Conservation (phyloP, 2,888 invertebrate genomes). For the Thera britannica region DNA sequence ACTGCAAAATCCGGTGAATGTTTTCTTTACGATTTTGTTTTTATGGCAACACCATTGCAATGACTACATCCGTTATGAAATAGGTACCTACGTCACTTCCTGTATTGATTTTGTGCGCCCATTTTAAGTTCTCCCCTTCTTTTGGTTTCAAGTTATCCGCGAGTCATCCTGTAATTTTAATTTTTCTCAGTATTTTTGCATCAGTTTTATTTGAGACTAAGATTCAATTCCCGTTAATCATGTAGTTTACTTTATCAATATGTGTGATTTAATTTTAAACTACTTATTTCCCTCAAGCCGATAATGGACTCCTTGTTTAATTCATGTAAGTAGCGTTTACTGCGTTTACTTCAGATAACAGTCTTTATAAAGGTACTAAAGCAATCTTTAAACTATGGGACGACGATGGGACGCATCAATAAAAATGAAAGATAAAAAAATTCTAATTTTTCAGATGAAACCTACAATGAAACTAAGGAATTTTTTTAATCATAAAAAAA, state of each 20-base stretch:
- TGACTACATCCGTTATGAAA: not conserved
- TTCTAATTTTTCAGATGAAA: too few relatives aligned
- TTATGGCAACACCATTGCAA: constrained; percentile 4
- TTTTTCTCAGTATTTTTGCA: not conserved
- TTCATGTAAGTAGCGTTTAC: constrained; percentile 91
- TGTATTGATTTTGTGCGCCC: constrained; percentile 41
- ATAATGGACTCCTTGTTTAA: constrained; percentile 87
- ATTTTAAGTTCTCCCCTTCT: constrained; percentile 16
- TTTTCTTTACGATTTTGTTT: too few relatives aligned
- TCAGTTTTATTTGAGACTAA: constrained; percentile 59
- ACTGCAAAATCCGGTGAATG: too few relatives aligned
- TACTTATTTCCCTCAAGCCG: constrained; percentile 88
- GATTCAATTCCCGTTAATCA: constrained; percentile 72
- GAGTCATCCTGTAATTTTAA: not conserved
- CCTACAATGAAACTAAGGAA: too few relatives aligned
- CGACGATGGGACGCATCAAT: too few relatives aligned
- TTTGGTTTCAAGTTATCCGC: constrained; percentile 9
- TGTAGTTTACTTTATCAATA: constrained; percentile 86
- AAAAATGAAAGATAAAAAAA: too few relatives aligned
- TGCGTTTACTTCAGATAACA: too few relatives aligned
- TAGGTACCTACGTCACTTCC: constrained; percentile 22
- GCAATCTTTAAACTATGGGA: too few relatives aligned
- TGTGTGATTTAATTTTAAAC: constrained; percentile 91
- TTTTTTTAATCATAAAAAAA: too few relatives aligned
- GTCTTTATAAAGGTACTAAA: too few relatives aligned